phyloP scores from a whole-genome alignment of 2,113 vertebrate species.

The Anarrhichthys ocellatus region DNA sequence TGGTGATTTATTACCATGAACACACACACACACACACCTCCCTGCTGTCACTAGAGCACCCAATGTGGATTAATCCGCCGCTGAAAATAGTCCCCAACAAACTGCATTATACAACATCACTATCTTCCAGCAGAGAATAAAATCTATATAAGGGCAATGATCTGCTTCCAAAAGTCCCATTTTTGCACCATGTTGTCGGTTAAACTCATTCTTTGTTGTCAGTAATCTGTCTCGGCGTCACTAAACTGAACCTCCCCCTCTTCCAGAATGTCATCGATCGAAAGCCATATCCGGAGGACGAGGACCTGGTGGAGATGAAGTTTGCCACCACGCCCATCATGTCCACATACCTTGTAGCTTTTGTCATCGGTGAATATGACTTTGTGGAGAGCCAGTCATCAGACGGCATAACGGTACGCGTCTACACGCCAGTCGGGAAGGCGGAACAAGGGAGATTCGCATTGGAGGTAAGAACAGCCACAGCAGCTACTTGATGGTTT shows the following conservation, averaged over 20 bases:
- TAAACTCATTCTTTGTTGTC: background rate
- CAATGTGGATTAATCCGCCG: background rate
- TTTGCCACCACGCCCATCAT: constrained; percentile 95
- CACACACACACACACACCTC: background rate
- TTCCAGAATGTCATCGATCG: constrained; percentile 91
- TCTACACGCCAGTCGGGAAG: constrained; percentile 97
- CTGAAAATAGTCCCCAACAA: background rate
- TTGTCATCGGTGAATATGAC: constrained; percentile 98
- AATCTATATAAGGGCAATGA: too few relatives aligned
- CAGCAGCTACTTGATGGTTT: background rate
- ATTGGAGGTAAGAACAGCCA: constrained; percentile 89
- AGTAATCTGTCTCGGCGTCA: background rate
- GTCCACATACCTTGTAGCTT: constrained; percentile 98
- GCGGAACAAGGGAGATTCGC: constrained; percentile 98
- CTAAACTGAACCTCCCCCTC: background rate
- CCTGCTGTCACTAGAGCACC: background rate
- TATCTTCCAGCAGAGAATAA: too few relatives aligned
- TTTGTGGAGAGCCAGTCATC: constrained; percentile 94
- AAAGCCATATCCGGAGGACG: constrained; percentile 93
- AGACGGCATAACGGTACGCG: constrained; percentile 92
- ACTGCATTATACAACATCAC: too few relatives aligned
- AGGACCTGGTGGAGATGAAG: constrained; percentile 93
- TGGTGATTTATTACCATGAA: background rate
- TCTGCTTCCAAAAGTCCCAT: background rate
- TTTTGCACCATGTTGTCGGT: background rate